Evolutionary conservation across 2,797 vertebrate species (phyloP), one percentile per base, ranked within the genome.

Genomic region (Danio aesculapii): DNA sequence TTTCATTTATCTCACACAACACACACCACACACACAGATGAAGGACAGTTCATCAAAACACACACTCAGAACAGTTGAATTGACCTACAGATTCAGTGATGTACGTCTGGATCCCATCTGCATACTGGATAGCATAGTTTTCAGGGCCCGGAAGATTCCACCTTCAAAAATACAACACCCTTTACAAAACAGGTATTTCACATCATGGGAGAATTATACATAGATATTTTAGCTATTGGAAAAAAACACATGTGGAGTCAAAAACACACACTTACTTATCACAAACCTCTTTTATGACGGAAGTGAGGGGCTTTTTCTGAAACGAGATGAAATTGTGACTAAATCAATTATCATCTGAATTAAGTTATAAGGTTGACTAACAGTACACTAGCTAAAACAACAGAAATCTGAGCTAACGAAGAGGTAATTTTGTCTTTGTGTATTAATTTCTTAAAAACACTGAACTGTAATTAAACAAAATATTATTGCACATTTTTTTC

Each of bases 271-370:
- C 97, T 96, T 92, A 99, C 98, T 91, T 91, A 1, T 97, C 97
- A 67, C 96, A 98, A 81, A 99, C 95, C 70, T 98, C 97, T 92
- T 98, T 99, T 87, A 99, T 94, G 63, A 99, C 98, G 0, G 96
- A 91, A 52, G 96, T 93, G 62, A 99, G 93, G 14, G 98, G 98
- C 89, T 98, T 98, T 91, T 96, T 97, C 97, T 99, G 93, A 61
- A 89, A 90, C 50, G 64, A 69, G 82, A 46, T 84, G 81, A 49
- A 82, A 80, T 79, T 6, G 47, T 12, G 19, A 71, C n/a, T 46
- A 57, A 12, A 41, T 61, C n/a, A 61, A 61, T 19, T 7, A 19
- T 16, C n/a, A 7, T 30, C 3, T 30, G 30, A 30, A 30, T 30
- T 30, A 1, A 30, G 30, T 30, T 30, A 30, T 30, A 30, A 1